These are phyloP conservation scores for Montipora cactus DNA, from an alignment of 64 coral and sea anemone genomes.

Conservation along the genomic window DNA sequence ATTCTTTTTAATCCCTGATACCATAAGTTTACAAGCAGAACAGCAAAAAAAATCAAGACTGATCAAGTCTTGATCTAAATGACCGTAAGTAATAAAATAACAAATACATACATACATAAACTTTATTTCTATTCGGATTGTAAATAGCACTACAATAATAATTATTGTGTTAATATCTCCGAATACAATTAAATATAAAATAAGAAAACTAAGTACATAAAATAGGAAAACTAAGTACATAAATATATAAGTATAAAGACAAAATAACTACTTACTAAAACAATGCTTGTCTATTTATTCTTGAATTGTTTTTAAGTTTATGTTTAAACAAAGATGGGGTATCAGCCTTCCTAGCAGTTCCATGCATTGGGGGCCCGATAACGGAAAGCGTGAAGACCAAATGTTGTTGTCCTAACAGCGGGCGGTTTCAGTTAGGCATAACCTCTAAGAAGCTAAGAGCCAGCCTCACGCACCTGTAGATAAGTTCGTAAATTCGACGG, in stretches of 20 bases:
- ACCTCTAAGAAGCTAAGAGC: neutral
- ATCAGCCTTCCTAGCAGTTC: neutral
- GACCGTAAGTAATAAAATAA: no score
- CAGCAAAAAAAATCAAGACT: no score
- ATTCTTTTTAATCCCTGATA: no score
- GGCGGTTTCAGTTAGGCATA: conserved; percentile 3
- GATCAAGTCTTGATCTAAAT: neutral
- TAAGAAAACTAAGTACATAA: neutral
- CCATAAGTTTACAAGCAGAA: no score
- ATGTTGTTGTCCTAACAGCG: neutral
- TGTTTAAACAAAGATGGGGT: neutral
- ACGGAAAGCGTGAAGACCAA: neutral
- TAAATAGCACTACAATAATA: no score
- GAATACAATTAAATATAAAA: neutral
- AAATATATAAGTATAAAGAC: neutral
- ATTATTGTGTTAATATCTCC: conserved; percentile 19
- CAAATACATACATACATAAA: conserved; percentile 6
- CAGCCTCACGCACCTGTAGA: neutral
- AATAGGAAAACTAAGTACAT: no score
- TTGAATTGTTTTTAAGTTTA: neutral
- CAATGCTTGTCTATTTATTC: neutral
- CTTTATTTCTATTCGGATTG: no score
- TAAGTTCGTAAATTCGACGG: neutral
- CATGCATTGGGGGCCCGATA: neutral
- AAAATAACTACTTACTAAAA: neutral